A percentile compares a stretch with the other conserved stretches of the same genome.
Conservation (phyloP, 2,797 vertebrate genomes). For the Eulemur albifrons region DNA sequence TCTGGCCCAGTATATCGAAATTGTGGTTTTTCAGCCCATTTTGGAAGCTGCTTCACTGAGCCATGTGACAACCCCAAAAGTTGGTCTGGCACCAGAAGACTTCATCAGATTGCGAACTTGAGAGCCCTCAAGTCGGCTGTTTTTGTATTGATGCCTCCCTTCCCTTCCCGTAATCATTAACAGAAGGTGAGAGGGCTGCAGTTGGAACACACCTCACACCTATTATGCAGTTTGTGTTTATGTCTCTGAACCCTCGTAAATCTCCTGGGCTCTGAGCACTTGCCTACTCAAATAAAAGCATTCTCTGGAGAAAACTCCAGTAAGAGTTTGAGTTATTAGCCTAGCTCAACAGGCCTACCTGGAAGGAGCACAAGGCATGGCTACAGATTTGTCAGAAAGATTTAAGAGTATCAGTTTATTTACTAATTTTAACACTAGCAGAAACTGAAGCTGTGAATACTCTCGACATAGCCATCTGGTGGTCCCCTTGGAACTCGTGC, state of each 20-base stretch:
- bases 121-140: background rate
- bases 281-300: conserved; percentile 35
- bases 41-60: conserved; percentile 48
- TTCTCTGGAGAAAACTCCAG: background rate
- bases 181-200: background rate
- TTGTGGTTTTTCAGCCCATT: conserved; percentile 66
- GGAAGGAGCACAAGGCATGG: background rate
- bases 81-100: conserved; percentile 47
- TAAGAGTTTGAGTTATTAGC: conserved; percentile 20
- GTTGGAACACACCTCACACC: conserved; percentile 55
- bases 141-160: background rate
- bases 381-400: conserved; percentile 43
- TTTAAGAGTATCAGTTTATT: conserved; percentile 44
- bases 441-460: background rate
- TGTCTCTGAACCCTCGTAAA: conserved; percentile 1
- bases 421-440: conserved; percentile 24
- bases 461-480: background rate
- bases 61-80: conserved; percentile 66
- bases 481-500: background rate
- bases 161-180: conserved; percentile 23
- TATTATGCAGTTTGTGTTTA: conserved; percentile 15
- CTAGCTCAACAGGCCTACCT: conserved; percentile 35
- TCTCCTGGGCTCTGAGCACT: conserved; percentile 20
- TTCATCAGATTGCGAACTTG: conserved; percentile 36
- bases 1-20: conserved; percentile 72